Percentiles rank a stretch among this genome's conserved stretches.
phyloP scores from a whole-genome alignment of 2,888 invertebrate species.

The Antitype chi region DNA sequence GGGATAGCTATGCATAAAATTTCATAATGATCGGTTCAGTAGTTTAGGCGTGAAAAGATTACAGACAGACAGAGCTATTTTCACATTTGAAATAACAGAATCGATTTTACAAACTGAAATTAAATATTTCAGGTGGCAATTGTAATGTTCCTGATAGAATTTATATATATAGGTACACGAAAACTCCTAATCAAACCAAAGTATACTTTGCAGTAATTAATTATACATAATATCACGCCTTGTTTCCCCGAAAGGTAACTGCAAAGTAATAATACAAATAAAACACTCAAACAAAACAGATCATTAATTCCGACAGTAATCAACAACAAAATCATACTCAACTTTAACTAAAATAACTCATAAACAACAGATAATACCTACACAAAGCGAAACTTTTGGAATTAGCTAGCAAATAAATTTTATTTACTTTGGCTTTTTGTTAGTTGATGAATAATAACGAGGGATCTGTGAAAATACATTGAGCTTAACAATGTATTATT shows the following conservation, averaged over 20 bases:
- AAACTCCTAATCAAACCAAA: background rate
- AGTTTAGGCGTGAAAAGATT: no score
- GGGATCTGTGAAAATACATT: slow-evolving; percentile 61
- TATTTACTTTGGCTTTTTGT: slow-evolving; percentile 69
- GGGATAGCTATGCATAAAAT: no score
- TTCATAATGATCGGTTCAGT: no score
- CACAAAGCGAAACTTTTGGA: slow-evolving; percentile 65
- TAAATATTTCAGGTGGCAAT: background rate
- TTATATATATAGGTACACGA: background rate
- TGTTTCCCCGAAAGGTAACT: background rate
- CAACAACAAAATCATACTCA: slow-evolving; percentile 62
- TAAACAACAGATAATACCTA: slow-evolving; percentile 63
- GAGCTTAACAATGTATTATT: slow-evolving; percentile 57
- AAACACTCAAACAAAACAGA: slow-evolving; percentile 24
- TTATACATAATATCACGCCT: no score
- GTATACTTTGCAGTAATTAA: no score
- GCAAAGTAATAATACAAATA: slow-evolving; percentile 19
- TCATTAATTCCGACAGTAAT: slow-evolving; percentile 48
- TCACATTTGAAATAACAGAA: no score
- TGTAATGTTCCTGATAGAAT: background rate
- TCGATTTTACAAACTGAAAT: background rate
- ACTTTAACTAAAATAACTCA: slow-evolving; percentile 64
- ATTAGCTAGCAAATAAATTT: slow-evolving; percentile 55
- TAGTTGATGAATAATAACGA: slow-evolving; percentile 69
- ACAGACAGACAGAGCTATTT: no score